Base-by-base conservation (phyloP, 2,113 vertebrate genomes). In the Illadopsis cleaveri region DNA sequence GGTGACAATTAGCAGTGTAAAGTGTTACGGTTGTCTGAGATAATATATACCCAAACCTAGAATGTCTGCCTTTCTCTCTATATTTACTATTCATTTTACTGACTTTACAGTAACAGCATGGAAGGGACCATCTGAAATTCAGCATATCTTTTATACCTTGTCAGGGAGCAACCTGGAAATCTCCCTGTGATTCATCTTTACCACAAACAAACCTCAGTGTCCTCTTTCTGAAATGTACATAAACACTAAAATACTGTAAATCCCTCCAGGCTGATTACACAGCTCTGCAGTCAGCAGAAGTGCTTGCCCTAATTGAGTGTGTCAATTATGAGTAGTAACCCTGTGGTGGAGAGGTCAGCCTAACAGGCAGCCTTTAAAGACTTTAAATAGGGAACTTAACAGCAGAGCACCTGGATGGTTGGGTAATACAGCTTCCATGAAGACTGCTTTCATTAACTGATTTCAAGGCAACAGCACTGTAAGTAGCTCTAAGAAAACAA, bases 401-500 rank as follows among this genome's bases (percentile, higher is more conserved):
- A 92, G 86, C 57, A 70, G 38, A 90, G 58, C 42, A 54, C 79
- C 89, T 84, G 77, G 44, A 64, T 66, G 79, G 68, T 45, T 73
- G 90, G 53, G 81, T 90, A 86, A 73, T 64, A 62, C 0, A 4
- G 65, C 86, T 88, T 68, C 88, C 94, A 77, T 4, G 44, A 84
- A 91, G 40, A 70, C 70, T 50, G 80, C 79, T 94, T 90, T 97
- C 73, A 73, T 68, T 86, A 86, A 51, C 77, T 70, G 50, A 84
- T 81, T 94, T 92, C 94, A 73, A 71, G 89, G 89, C 76, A 95
- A 92, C 94, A 97, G 80, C 81, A 92, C 91, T 96, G 44, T 79
- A 78, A 75, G 90, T 62, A 92, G 53, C 84, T 93, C 65, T 85
- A 90, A 82, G 93, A 94, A 96, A 86, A 86, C 40, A 61, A 97